These are phyloP conservation scores for Synergus gifuensis DNA, from an alignment of 2,888 invertebrate genomes.

Conservation along the genomic window DNA sequence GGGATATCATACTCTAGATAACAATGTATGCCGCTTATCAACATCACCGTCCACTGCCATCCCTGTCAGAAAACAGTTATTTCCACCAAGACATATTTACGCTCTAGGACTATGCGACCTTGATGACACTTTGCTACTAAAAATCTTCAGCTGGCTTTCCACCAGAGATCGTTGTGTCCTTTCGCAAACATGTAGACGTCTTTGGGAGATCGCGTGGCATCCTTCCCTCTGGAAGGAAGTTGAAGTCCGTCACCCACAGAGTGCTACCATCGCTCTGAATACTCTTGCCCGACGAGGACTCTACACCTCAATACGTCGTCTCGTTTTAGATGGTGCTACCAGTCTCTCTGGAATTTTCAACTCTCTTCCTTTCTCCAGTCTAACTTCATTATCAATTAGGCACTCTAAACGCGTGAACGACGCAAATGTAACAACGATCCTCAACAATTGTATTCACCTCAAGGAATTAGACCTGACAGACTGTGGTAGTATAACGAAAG, in stretches of 20 bases:
- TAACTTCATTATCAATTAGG: constrained; percentile 76
- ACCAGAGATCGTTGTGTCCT: constrained; percentile 86
- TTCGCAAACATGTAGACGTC: constrained; percentile 87
- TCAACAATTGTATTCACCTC: constrained; percentile 69
- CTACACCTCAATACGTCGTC: constrained; percentile 65
- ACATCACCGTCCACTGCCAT: constrained; percentile 63
- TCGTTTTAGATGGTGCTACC: constrained; percentile 69
- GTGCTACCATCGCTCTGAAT: constrained; percentile 64
- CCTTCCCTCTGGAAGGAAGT: constrained; percentile 83
- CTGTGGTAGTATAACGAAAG: constrained; percentile 66
- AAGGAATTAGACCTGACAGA: constrained; percentile 71
- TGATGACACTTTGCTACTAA: constrained; percentile 83
- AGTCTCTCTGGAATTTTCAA: constrained; percentile 67
- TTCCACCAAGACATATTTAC: constrained; percentile 43
- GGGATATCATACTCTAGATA: constrained; percentile 74
- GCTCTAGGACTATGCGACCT: constrained; percentile 62
- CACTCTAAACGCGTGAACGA: constrained; percentile 69
- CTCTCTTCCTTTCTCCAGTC: constrained; percentile 67
- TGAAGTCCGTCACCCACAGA: constrained; percentile 70
- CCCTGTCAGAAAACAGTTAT: constrained; percentile 53
- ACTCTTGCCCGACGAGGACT: constrained; percentile 68
- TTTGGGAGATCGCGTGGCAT: constrained; percentile 89
- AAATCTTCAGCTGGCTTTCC: constrained; percentile 85
- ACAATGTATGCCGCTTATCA: constrained; percentile 69
- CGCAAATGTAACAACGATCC: constrained; percentile 65